phyloP scores from a whole-genome alignment of 2,113 vertebrate species.

The Aldabrachelys gigantea region DNA sequence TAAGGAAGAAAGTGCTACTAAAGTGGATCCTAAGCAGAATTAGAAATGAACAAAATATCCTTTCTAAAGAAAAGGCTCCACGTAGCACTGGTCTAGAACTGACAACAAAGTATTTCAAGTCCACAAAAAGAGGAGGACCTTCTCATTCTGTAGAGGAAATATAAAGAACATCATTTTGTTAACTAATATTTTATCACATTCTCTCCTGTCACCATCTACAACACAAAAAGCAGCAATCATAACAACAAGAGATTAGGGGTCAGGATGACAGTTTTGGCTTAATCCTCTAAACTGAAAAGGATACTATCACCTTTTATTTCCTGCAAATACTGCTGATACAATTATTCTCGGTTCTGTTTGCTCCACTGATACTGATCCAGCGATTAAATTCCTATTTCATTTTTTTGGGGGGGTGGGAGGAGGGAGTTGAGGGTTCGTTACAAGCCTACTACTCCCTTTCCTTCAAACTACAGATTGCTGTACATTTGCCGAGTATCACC shows the following conservation, averaged over 20 bases:
- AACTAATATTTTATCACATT: conserved; percentile 16
- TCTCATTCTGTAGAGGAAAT: not conserved
- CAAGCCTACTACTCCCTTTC: not conserved
- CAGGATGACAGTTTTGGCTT: not conserved
- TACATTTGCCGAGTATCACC: not conserved
- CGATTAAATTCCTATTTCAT: conserved; percentile 6
- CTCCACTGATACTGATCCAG: not conserved
- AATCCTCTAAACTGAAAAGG: not conserved
- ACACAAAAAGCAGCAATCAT: not conserved
- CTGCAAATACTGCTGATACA: not conserved
- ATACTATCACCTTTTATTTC: conserved; percentile 22
- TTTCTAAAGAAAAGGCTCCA: conserved; percentile 37
- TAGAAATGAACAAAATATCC: conserved; percentile 75
- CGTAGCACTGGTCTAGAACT: not conserved
- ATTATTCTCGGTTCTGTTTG: not conserved
- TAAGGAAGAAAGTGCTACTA: conserved; percentile 82
- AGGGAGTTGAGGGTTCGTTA: not conserved
- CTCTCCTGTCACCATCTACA: not conserved
- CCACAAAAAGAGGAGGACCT: not conserved
- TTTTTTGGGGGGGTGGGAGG: not conserved
- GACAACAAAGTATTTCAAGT: conserved; percentile 41
- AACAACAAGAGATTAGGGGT: not conserved
- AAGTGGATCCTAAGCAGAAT: conserved; percentile 77
- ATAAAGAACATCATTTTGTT: not conserved
- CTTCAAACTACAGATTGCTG: not conserved